Evolutionary conservation across 2,113 vertebrate genomes (phyloP), one percentile per base, ranked within the genome.

Genomic region (Tauraco erythrolophus): DNA sequence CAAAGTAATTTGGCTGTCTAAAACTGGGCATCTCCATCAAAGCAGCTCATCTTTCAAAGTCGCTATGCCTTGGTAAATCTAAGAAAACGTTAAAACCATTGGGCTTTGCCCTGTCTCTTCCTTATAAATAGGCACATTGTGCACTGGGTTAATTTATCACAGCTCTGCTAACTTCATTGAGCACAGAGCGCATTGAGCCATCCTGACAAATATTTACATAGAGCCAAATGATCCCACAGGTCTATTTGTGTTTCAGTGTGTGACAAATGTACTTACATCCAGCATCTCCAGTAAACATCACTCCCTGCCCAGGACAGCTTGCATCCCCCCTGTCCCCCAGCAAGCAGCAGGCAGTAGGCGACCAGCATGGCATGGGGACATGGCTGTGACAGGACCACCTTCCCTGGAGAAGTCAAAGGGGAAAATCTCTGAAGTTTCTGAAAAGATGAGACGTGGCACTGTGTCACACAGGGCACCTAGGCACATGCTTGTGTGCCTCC

Each of bases 381-480:
- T 18, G 27, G 27, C 45, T 18, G 27, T 14, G 60, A 4, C 39
- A 82, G 53, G 11, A 10, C 8, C 53, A 37, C 39, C 33, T 24
- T 43, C 28, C 46, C 35, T 33, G 51, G 45, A 46, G n/a, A 50
- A 83, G 9, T 12, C 45, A 9, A 61, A 66, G 45, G 19, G 37
- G 11, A 12, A 28, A 30, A 62, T 1, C 4, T 3, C 37, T 28
- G 9, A 46, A 33, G 25, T 18, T 19, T 56, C 57, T 51, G 79
- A 27, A 23, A 57, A 27, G 2, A 10, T 28, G 28, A 28, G 10
- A 2, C 0, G 1, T 11, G 45, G 35, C 4, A 2, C 7, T 14
- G 24, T 4, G 43, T 57, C 45, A 31, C 39, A 23, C 19, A 7
- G 9, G 6, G 2, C 23, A 56, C 68, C 11, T 4, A 7, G 31